A percentile compares a stretch with the other conserved stretches of the same genome.
phyloP scores from a whole-genome alignment of 2,888 invertebrate species.

The Pedicia rivosa region DNA sequence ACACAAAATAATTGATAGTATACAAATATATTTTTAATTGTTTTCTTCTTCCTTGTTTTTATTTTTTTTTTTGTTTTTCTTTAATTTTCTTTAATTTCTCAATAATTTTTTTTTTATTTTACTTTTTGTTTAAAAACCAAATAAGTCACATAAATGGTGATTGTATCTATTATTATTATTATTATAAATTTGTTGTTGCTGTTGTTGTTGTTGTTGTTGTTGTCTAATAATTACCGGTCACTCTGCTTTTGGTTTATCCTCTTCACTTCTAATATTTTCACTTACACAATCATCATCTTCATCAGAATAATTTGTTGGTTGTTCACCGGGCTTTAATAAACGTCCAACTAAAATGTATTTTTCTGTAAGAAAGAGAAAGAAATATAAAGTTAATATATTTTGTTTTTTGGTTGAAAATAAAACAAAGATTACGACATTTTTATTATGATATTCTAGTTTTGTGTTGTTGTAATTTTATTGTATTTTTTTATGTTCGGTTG shows the following conservation, averaged over 20 bases:
- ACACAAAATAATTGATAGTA: too few relatives aligned
- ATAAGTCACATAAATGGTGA: slow-evolving; percentile 6
- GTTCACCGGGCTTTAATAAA: slow-evolving; percentile 79
- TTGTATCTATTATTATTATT: not conserved
- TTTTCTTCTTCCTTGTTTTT: too few relatives aligned
- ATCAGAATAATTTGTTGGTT: slow-evolving; percentile 79
- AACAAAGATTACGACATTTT: too few relatives aligned
- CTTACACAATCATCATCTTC: slow-evolving; percentile 41
- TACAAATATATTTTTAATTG: too few relatives aligned
- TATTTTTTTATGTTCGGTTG: too few relatives aligned
- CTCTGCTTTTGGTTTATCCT: slow-evolving; percentile 12
- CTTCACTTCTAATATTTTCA: slow-evolving; percentile 11
- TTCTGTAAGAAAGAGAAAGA: slow-evolving; percentile 42
- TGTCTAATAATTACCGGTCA: slow-evolving; percentile 1
- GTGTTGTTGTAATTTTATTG: too few relatives aligned
- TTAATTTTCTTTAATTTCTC: too few relatives aligned
- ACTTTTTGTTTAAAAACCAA: slow-evolving; percentile 3
- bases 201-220: slow-evolving; percentile 1
- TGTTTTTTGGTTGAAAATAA: slow-evolving; percentile 1
- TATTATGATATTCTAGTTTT: too few relatives aligned
- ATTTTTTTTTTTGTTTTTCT: too few relatives aligned
- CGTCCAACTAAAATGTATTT: slow-evolving; percentile 86
- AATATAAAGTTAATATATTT: too few relatives aligned
- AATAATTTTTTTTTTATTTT: not conserved
- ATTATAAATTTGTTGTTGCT: not conserved